phyloP scores from a whole-genome alignment of 2,797 vertebrate genomes.

The Nannoperca obscura region DNA sequence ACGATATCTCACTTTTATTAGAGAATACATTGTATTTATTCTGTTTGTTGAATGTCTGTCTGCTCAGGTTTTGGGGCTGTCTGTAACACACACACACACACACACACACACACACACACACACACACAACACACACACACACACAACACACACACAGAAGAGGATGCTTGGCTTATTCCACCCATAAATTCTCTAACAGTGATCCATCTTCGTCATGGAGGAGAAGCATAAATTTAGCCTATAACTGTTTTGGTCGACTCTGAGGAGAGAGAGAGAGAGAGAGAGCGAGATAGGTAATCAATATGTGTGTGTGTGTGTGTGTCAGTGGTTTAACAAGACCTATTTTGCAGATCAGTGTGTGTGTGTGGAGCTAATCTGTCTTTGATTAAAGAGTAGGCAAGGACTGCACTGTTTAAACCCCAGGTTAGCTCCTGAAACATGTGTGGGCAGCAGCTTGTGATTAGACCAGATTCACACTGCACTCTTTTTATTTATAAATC shows the following conservation, averaged over 20 bases:
- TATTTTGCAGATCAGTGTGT: conserved; percentile 20
- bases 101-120: conserved; percentile 8
- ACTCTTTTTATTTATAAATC: neutral
- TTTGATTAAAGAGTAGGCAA: conserved; percentile 28
- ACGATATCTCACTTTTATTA: neutral
- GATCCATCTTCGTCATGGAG: conserved; percentile 27
- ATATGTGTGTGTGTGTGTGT: neutral
- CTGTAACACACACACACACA: conserved; percentile 13
- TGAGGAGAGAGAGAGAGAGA: conserved; percentile 10
- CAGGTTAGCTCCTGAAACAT: conserved; percentile 6
- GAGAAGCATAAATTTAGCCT: conserved; percentile 13
- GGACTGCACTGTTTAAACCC: conserved; percentile 18
- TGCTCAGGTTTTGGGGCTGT: neutral
- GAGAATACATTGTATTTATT: neutral
- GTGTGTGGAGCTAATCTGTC: conserved; percentile 24
- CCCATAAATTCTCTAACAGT: conserved; percentile 20
- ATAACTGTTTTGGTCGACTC: conserved; percentile 9
- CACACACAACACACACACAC: neutral
- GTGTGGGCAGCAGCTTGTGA: neutral
- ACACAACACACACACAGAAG: neutral
- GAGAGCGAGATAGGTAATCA: conserved; percentile 29
- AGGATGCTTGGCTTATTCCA: conserved; percentile 22
- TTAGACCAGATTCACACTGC: no score
- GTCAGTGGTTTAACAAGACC: neutral
- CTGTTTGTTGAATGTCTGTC: neutral